Base-by-base conservation (phyloP, 2,797 vertebrate genomes). In the Chrysolophus pictus region DNA sequence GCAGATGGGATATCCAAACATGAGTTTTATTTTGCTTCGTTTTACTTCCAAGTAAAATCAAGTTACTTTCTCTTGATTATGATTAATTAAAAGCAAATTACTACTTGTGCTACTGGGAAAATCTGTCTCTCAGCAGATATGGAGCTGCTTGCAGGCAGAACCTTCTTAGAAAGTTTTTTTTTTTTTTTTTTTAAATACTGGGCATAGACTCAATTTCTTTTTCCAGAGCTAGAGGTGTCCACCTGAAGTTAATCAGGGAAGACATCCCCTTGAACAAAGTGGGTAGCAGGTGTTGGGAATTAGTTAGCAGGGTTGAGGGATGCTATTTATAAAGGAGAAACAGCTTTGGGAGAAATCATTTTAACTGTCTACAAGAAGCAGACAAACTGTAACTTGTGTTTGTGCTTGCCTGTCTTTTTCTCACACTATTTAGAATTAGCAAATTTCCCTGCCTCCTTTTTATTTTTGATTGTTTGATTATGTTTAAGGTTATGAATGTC, bases 231-330 rank as follows among this genome's bases (percentile, higher is more conserved):
- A 83, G 94, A 96, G 94, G 86, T 97, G 95, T 95, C 95, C 93
- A 96, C 92, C 94, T 97, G 94, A 96, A 96, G 94, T 95, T 96
- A 96, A 96, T 95, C 74, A 83, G 51, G 79, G 58, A 67, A 95
- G 96, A 96, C 93, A 95, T 93, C 88, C 74, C 82, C 74, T 4
- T 10, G 59, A 94, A 88, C 81, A 55, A 71, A 90, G 91, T 4
- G 88, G 96, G 96, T 80, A 94, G 96, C 95, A 96, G 96, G 96
- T 97, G 96, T 88, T 88, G 76, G 72, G 89, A 94, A 87, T 93
- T 91, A 2, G 74, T 85, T 91, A 39, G 37, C 84, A 73, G 81
- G 70, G 68, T 87, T 79, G 87, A 94, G 75, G 68, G 59, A 89
- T 94, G 84, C 91, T 93, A 91, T 96, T 95, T 94, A 84, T 95